A percentile compares a stretch with the other conserved stretches of the same genome.
These are phyloP conservation scores for Drosophila leonis DNA, from an alignment of 2,888 invertebrate genomes.

Conservation along the genomic window DNA sequence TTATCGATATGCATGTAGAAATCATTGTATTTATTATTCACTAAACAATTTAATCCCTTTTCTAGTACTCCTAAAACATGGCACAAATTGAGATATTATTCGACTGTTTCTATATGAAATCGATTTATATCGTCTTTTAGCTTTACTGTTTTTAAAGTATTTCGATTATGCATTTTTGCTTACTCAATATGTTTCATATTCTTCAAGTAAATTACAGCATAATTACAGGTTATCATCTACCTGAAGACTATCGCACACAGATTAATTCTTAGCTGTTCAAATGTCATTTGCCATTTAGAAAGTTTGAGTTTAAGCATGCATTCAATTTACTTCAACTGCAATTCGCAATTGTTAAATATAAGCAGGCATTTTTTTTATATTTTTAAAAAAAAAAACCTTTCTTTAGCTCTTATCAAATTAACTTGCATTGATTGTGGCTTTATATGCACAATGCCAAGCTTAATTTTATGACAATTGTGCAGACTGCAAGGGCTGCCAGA, in stretches of 20 bases:
- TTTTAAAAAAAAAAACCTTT: not conserved
- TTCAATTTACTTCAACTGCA: slow-evolving; percentile 28
- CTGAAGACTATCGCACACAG: not conserved
- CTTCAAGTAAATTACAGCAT: not conserved
- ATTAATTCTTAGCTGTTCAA: not conserved
- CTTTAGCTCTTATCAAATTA: slow-evolving; percentile 8
- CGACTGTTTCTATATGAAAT: too few relatives aligned
- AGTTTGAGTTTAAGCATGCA: slow-evolving; percentile 1
- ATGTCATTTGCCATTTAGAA: not conserved
- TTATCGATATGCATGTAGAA: too few relatives aligned
- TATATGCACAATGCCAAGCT: slow-evolving; percentile 2
- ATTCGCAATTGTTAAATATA: slow-evolving; percentile 40
- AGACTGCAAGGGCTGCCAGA: slow-evolving; percentile 5
- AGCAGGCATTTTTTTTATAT: not conserved
- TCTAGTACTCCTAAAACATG: too few relatives aligned
- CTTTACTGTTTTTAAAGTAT: too few relatives aligned
- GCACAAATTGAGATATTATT: too few relatives aligned
- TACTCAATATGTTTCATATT: not conserved
- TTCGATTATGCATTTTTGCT: not conserved
- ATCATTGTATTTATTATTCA: too few relatives aligned
- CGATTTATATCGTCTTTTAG: too few relatives aligned
- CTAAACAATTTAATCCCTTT: too few relatives aligned
- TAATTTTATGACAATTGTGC: slow-evolving; percentile 17
- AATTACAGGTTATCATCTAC: not conserved
- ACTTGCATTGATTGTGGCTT: slow-evolving; percentile 1